Percentiles rank a stretch among this genome's conserved stretches.
phyloP scores from a whole-genome alignment of 2,888 invertebrate species.

The Caenorhabditis drosophilae region DNA sequence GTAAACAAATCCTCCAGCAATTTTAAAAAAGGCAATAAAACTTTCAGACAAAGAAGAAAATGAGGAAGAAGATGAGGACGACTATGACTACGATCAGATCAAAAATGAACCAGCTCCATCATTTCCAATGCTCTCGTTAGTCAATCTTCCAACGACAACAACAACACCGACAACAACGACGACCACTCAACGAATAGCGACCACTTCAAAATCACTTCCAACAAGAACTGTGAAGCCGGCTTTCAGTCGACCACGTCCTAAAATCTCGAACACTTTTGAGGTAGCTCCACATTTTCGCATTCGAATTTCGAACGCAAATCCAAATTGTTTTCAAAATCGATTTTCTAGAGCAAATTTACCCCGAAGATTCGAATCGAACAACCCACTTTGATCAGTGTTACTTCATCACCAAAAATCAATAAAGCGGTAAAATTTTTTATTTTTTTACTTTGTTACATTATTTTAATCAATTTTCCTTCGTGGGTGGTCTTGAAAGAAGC shows the following conservation, averaged over 20 bases:
- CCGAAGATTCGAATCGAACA: slow-evolving; percentile 18
- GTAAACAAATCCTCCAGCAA: slow-evolving; percentile 12
- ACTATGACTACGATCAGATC: slow-evolving; percentile 46
- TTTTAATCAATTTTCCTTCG: too few species aligned
- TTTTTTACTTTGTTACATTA: background rate
- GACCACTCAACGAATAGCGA: background rate
- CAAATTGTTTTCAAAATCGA: too few species aligned
- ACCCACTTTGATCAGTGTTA: slow-evolving; percentile 18
- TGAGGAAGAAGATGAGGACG: slow-evolving; percentile 28
- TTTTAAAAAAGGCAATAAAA: slow-evolving; percentile 2
- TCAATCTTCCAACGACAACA: slow-evolving; percentile 12
- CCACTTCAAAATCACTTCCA: slow-evolving; percentile 9
- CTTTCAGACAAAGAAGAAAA: slow-evolving; percentile 7
- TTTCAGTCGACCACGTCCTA: slow-evolving; percentile 43
- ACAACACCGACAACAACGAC: slow-evolving; percentile 1
- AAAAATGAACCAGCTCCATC: slow-evolving; percentile 37
- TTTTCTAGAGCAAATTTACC: slow-evolving; percentile 12
- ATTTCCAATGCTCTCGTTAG: slow-evolving; percentile 44
- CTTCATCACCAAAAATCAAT: background rate
- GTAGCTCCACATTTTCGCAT: too few species aligned
- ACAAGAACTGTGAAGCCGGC: slow-evolving; percentile 20
- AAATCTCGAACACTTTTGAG: slow-evolving; percentile 15
- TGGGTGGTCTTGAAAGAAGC: background rate
- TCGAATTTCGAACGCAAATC: too few species aligned
- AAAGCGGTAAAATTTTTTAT: background rate